Evolutionary conservation across 2,113 vertebrate genomes (phyloP), one percentile per base, ranked within the genome.

Genomic region (Caretta caretta): DNA sequence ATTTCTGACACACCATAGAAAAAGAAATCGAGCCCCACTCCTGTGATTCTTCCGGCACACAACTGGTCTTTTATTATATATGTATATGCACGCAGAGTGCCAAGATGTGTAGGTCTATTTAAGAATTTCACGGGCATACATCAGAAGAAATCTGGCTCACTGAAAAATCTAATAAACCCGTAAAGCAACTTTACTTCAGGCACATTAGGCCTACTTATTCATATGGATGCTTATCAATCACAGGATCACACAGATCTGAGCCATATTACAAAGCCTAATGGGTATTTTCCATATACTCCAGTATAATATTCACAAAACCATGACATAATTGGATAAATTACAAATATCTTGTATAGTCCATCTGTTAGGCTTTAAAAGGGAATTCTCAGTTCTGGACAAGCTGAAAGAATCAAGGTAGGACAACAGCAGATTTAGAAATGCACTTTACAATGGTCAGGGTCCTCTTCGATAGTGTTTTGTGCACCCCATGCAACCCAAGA

Each of bases 1-100:
- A 95, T 92, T 97, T 96, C 85, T 91, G 92, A 97, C 86, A 95
- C 89, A 42, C 46, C 2, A 8, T 95, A 94, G 95, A 96, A 96
- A 94, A 96, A 94, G 90, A 96, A 97, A 97, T 56, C 49, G n/a
- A 90, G 53, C 38, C 53, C 69, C 81, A 62, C 25, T 96, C 80
- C 81, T 94, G 75, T 72, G 90, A 87, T 96, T 95, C 69, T 93
- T 88, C 56, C 95, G 94, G 94, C 78, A 93, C 17, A 84, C 90
- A 92, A 46, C 80, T 95, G 91, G 19, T 51, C 35, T 93, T 94
- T 95, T 91, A 87, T 92, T 48, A 48, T 9, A 48, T 48, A 48
- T 48, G 6, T 10, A 49, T 10, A 49, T 10, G 10, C 49, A 49
- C 20, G 86, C 4, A 16, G 88, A 80, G 51, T 97, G 82, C 83